Base-by-base conservation (phyloP, 2,113 vertebrate genomes). In the Psettodes erumei region DNA sequence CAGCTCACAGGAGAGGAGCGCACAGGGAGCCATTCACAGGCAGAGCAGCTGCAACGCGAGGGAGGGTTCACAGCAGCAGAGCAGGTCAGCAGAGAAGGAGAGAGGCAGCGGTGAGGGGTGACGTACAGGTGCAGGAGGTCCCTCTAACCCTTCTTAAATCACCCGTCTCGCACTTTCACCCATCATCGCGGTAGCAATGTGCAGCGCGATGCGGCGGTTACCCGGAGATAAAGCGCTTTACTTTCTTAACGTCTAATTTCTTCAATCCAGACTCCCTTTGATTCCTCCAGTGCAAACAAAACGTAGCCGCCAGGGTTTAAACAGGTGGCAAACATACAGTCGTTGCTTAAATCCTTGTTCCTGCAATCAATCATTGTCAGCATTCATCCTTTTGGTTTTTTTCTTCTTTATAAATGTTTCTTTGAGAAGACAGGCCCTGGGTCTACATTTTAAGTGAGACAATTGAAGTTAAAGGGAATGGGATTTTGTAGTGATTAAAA, bases 11-110 rank as follows among this genome's bases (percentile, higher is more conserved):
- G 81, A 71, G 82, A 82, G 37, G 48, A 79, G 86, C 15, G 70
- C 72, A 82, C 35, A 63, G 88, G 84, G 85, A 91, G 84, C 75
- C 63, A 51, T 88, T 90, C 77, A 55, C 56, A 75, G 71, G 75
- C 65, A 21, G 58, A 86, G 68, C 90, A 88, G 89, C 91, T 91
- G 83, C 71, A 62, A n/a, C 76, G 45, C 32, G 78, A 59, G 69
- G 54, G 45, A n/a, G 40, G 27, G 71, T 75, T 83, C 75, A 48
- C 55, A 33, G 76, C 71, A 70, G 56, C 71, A 66, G 45, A 59
- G 63, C 42, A 30, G 47, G 51, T 71, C 23, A 30, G 45, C 71
- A 25, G 67, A 64, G 70, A 67, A 42, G 58, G 61, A 69, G 54
- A 28, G 55, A 59, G 54, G 27, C 8, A 7, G 56, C 28, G 50